Evolutionary conservation across 2,113 vertebrate genomes (phyloP).

Genomic region (Malurus cyaneus): DNA sequence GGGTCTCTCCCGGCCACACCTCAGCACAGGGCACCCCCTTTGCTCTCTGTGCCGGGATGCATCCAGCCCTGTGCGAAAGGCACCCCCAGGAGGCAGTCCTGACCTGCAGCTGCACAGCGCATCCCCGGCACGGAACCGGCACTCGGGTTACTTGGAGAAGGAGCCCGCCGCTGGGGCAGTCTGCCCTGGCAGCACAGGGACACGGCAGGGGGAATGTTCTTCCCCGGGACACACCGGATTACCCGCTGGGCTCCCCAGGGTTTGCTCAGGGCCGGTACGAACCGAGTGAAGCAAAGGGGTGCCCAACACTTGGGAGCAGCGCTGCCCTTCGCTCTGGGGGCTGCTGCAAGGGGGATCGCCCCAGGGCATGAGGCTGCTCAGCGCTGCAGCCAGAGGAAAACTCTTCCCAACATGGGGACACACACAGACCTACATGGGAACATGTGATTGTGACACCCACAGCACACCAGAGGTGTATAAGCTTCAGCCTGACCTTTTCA

Average conservation of each 20-base stretch:
- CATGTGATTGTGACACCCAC: background rate
- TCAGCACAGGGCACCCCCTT: background rate
- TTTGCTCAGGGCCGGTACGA: background rate
- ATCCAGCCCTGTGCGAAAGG: background rate
- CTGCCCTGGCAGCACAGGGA: background rate
- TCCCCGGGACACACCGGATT: background rate
- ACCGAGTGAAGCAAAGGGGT: background rate
- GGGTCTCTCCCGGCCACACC: background rate
- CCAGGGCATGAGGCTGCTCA: background rate
- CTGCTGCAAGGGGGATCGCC: background rate
- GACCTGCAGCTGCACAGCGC: background rate
- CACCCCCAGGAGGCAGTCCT: conserved; percentile 6
- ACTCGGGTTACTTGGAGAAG: accelerated
- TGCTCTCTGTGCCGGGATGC: background rate
- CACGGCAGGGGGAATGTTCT: accelerated
- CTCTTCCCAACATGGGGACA: background rate
- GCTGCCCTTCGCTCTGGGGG: background rate
- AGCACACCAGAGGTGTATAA: background rate
- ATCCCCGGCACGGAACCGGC: accelerated
- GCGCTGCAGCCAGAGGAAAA: background rate
- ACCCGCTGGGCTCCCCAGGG: background rate
- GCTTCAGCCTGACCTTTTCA: background rate
- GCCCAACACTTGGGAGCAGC: background rate
- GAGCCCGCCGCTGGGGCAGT: background rate
- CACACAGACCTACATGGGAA: background rate